phyloP scores from a whole-genome alignment of 2,113 vertebrate species.

The Chaenogobius annularis region DNA sequence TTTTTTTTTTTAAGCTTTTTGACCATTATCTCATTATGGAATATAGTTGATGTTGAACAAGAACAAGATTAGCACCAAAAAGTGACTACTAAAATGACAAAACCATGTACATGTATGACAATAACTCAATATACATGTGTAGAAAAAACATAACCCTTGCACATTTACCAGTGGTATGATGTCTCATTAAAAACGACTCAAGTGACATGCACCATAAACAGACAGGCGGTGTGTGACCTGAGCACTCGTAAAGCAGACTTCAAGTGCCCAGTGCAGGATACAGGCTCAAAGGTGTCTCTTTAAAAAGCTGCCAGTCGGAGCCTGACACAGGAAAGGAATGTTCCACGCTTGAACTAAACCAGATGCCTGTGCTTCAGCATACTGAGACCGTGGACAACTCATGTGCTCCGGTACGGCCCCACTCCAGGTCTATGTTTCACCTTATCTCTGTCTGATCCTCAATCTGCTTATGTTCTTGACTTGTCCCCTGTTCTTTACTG shows the following conservation, averaged over 20 bases:
- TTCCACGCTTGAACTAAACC: conserved; percentile 75
- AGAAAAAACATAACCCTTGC: no score
- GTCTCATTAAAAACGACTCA: not conserved
- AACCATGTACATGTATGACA: no score
- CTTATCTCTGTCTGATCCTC: conserved; percentile 35
- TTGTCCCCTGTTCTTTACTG: conserved; percentile 31
- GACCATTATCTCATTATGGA: not conserved
- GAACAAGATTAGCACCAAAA: no score
- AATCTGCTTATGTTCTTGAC: conserved; percentile 59
- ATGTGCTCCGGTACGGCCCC: not conserved
- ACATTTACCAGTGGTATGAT: not conserved
- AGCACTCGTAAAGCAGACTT: conserved; percentile 60
- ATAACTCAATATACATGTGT: no score
- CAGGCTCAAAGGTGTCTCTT: conserved; percentile 66
- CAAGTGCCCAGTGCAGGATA: conserved; percentile 74
- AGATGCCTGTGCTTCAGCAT: conserved; percentile 66
- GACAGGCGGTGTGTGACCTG: conserved; percentile 53
- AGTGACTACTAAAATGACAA: no score
- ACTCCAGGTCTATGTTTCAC: not conserved
- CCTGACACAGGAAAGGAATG: conserved; percentile 74
- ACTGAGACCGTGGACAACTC: conserved; percentile 2
- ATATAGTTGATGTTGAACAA: no score
- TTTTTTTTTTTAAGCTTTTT: not conserved
- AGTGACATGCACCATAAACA: conserved; percentile 33
- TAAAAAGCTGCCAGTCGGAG: conserved; percentile 70